Conservation (phyloP, 1,140 invertebrate species). For the Grapholita molesta region DNA sequence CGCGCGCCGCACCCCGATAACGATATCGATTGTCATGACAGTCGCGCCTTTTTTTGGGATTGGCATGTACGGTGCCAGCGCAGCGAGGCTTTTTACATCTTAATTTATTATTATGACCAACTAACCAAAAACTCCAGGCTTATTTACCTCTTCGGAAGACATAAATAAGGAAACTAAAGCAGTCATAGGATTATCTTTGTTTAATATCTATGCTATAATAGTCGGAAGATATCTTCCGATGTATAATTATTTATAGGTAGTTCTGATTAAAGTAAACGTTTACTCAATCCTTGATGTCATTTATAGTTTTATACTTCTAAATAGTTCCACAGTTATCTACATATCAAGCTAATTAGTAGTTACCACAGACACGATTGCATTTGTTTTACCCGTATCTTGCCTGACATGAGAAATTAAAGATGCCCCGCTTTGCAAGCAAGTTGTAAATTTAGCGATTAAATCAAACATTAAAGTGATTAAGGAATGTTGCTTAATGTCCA, state of each 20-base stretch:
- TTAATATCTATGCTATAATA: too few relatives aligned
- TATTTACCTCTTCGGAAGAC: background rate
- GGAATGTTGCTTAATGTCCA: slow-evolving; percentile 3
- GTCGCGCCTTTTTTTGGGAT: background rate
- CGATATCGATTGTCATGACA: background rate
- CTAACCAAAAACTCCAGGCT: too few relatives aligned
- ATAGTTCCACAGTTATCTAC: background rate
- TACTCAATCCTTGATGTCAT: too few relatives aligned
- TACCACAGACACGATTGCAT: background rate
- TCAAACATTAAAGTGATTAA: slow-evolving; percentile 2
- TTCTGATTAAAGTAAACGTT: too few relatives aligned
- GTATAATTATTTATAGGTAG: too few relatives aligned
- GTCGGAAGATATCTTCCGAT: too few relatives aligned
- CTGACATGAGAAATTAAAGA: background rate
- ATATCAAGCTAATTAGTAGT: background rate
- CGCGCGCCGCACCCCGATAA: background rate
- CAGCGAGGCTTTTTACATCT: background rate
- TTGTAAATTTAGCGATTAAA: slow-evolving; percentile 6
- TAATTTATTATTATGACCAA: background rate
- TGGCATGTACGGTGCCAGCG: background rate
- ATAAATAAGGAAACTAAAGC: background rate
- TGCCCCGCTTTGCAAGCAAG: background rate
- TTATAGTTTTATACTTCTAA: background rate
- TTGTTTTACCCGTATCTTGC: background rate
- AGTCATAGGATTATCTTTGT: too few relatives aligned